These are phyloP conservation scores for Trachemys scripta DNA, from an alignment of 2,113 vertebrate species.

Conservation along the genomic window DNA sequence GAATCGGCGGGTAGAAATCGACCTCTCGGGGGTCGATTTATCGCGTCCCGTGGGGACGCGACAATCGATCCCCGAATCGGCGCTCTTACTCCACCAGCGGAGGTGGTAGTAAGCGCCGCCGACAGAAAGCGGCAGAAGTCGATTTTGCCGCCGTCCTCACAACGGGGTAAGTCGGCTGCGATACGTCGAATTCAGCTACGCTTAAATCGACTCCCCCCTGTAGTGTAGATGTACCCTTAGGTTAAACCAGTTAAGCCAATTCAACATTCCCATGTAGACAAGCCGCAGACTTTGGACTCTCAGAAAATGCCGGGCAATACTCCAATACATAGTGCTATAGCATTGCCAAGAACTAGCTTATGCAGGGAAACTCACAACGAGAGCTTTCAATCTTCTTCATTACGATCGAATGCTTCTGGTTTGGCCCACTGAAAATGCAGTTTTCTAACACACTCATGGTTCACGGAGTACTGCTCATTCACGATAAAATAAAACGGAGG, in stretches of 20 bases:
- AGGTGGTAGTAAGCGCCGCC: no score
- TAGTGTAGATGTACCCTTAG: no score
- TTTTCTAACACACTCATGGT: neutral
- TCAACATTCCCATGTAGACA: neutral
- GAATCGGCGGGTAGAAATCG: no score
- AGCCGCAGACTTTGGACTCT: neutral
- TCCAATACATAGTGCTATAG: neutral
- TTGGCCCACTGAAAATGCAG: slow-evolving; percentile 2
- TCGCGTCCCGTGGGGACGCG: no score
- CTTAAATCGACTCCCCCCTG: no score
- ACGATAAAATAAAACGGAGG: neutral
- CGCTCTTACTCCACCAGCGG: no score
- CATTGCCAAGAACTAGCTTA: neutral
- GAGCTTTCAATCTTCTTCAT: slow-evolving; percentile 43
- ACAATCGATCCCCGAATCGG: no score
- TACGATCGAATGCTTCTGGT: slow-evolving; percentile 6
- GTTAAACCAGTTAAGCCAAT: neutral
- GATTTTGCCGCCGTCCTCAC: no score
- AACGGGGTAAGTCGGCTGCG: no score
- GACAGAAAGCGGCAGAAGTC: no score
- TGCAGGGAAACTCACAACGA: slow-evolving; percentile 10
- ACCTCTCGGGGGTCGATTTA: no score
- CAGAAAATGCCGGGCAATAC: neutral
- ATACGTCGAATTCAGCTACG: no score
- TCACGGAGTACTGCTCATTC: neutral